Conservation (phyloP, 1,140 invertebrate species). For the Pantala flavescens region DNA sequence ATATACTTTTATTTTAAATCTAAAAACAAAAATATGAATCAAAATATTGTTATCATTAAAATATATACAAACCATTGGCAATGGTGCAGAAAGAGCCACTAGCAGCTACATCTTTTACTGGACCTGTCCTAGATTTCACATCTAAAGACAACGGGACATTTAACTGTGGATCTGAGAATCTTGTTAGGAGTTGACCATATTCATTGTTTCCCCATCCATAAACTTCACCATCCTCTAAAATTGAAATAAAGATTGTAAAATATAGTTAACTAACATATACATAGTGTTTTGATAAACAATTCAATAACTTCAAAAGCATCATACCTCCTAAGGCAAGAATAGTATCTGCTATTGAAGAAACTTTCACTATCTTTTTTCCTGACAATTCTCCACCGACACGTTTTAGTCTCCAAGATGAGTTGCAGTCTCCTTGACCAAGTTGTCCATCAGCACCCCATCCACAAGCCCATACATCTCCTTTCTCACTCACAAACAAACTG, state of each 20-base stretch:
- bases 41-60: too few species aligned
- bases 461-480: slow-evolving; percentile 75
- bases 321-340: slow-evolving; percentile 79
- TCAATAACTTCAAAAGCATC: background rate
- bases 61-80: slow-evolving; percentile 55
- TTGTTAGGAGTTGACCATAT: slow-evolving; percentile 67
- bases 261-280: background rate
- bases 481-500: slow-evolving; percentile 69
- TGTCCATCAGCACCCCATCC: slow-evolving; percentile 94
- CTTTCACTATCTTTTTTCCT: slow-evolving; percentile 67
- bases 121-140: slow-evolving; percentile 52
- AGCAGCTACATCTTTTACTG: slow-evolving; percentile 67
- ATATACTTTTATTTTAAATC: too few species aligned
- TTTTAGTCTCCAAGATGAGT: slow-evolving; percentile 37
- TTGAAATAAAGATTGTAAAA: slow-evolving; percentile 22
- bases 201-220: slow-evolving; percentile 98
- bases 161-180: slow-evolving; percentile 43
- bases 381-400: slow-evolving; percentile 69
- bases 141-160: slow-evolving; percentile 57
- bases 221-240: slow-evolving; percentile 75
- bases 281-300: background rate
- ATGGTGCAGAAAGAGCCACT: slow-evolving; percentile 80
- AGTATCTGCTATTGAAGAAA: slow-evolving; percentile 74
- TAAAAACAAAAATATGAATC: too few species aligned
- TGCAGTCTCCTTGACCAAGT: slow-evolving; percentile 69